Conservation (phyloP, 2,888 invertebrate genomes). For the Drosophila heteroneura region DNA sequence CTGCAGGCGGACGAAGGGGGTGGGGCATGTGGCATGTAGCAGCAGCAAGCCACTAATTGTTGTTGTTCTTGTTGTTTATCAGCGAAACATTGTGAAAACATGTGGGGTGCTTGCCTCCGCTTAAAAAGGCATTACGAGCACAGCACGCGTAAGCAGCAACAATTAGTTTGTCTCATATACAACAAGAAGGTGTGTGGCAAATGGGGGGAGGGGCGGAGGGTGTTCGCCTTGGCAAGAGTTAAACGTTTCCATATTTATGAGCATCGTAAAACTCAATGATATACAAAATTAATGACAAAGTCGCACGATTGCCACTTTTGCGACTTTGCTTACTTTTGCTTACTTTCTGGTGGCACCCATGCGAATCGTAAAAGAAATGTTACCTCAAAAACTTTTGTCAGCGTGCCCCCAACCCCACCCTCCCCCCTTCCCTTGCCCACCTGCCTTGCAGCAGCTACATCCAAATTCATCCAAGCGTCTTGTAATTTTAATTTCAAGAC, state of each 20-base stretch:
- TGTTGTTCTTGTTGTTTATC: constrained; percentile 59
- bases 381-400: constrained; percentile 73
- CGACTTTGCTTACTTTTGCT: constrained; percentile 35
- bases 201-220: not conserved
- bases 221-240: constrained; percentile 72
- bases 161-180: constrained; percentile 83
- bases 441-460: constrained; percentile 10
- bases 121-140: constrained; percentile 80
- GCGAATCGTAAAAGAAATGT: constrained; percentile 79
- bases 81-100: constrained; percentile 76
- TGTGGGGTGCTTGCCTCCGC: constrained; percentile 69
- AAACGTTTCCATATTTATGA: constrained; percentile 84
- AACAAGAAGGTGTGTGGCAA: constrained; percentile 6
- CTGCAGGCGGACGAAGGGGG: not conserved
- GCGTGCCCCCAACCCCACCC: constrained; percentile 31
- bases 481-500: constrained; percentile 80
- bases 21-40: not conserved
- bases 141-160: constrained; percentile 76
- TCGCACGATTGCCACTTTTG: constrained; percentile 63
- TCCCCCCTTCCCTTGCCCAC: not conserved
- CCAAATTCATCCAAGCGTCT: constrained; percentile 63
- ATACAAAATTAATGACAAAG: constrained; percentile 83
- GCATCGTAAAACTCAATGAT: constrained; percentile 84
- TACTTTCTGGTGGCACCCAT: constrained; percentile 60
- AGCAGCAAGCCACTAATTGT: constrained; percentile 56